phyloP scores from a whole-genome alignment of 35 echinoderm and acorn worm genomes.

The Heliocidaris tuberculata region DNA sequence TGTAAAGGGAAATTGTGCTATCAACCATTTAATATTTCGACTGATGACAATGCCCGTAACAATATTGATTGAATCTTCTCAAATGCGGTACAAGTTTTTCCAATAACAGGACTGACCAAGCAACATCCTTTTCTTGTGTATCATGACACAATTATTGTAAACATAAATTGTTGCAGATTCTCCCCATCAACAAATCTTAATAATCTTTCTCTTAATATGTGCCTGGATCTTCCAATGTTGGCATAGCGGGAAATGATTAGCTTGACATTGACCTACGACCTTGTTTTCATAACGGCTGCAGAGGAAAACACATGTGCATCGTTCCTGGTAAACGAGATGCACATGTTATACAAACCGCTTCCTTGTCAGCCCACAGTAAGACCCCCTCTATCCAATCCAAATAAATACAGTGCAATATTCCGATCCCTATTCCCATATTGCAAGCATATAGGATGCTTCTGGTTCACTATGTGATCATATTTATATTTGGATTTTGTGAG shows the following conservation, averaged over 20 bases:
- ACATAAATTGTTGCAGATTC: not conserved
- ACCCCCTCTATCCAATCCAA: not conserved
- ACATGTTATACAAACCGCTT: constrained; percentile 32
- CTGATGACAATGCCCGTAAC: not conserved
- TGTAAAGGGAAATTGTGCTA: not conserved
- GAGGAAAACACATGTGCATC: constrained; percentile 21
- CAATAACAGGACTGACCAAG: not conserved
- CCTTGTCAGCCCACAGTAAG: not conserved
- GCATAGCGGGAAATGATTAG: constrained; percentile 28
- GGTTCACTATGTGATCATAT: not conserved
- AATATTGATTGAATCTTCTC: not conserved
- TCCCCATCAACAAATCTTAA: not conserved
- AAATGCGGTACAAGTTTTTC: not conserved
- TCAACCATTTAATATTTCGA: not conserved
- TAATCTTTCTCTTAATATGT: not conserved
- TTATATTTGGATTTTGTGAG: not conserved
- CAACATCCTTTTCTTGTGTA: not conserved
- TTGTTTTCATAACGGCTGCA: constrained; percentile 23
- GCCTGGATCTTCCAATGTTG: not conserved
- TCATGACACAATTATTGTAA: not conserved
- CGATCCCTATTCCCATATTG: not conserved
- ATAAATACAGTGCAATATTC: not conserved
- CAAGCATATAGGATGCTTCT: not conserved
- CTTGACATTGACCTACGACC: constrained; percentile 15
- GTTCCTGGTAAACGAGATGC: constrained; percentile 31